Base-by-base conservation (phyloP, 2,113 vertebrate genomes). In the Zosterops hypoxanthus region DNA sequence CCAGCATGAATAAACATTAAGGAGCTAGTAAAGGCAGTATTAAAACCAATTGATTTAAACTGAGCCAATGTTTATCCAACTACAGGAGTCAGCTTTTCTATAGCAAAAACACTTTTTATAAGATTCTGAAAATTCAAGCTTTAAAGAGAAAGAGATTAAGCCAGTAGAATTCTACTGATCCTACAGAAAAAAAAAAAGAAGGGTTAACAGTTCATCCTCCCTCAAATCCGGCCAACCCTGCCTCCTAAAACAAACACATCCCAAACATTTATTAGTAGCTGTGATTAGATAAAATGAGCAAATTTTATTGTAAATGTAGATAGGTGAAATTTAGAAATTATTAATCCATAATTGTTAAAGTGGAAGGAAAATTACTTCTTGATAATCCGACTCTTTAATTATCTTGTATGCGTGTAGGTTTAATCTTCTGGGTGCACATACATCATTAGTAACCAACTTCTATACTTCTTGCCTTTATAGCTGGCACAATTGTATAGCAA, bases 1-100 rank as follows among this genome's bases (percentile, higher is more conserved):
- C 11, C 36, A 77, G 26, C 50, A 76, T 42, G 90, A 96, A 85
- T 50, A 95, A 95, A 95, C 46, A 85, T 55, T 47, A 82, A 82
- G 72, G 57, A 88, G 41, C 73, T 68, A 57, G 53, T 46, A 92
- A 90, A 81, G 82, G 61, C 36, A 91, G 12, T 46, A 86, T 75
- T 94, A 77, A 83, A 94, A 22, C 14, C 5, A 88, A 69, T 23
- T 82, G 31, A 86, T 87, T 84, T 70, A 91, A 82, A 79, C 36
- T 29, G 53, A 94, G 64, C 9, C 84, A 87, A 34, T 77, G 52
- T 82, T 94, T 88, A 79, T 55, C 23, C 13, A 83, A 61, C 59
- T 57, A 56, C 75, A 92, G 80, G n/a, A 90, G 39, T 70, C 50
- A 65, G 50, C 36, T 85, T 90, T 93, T 71, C 57, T 75, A 72